phyloP scores from a whole-genome alignment of 1,140 invertebrate genomes.

The Lepeophtheirus salmonis region DNA sequence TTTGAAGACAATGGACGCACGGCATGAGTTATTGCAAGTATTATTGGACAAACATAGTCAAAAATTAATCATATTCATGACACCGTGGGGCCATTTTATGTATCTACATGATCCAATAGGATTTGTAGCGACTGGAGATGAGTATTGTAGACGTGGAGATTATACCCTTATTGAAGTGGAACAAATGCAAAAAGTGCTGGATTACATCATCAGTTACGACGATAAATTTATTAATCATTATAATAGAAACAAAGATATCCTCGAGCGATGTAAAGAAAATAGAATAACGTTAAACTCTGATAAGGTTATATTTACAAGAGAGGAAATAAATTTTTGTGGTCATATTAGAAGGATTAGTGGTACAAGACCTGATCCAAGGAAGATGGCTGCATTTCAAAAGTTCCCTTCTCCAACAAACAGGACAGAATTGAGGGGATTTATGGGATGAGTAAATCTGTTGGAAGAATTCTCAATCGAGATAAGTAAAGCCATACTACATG shows the following conservation, averaged over 20 bases:
- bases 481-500: too few relatives aligned
- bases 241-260: not conserved
- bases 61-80: conserved; percentile 15
- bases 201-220: conserved; percentile 1
- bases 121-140: conserved; percentile 1
- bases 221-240: not conserved
- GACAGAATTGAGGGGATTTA: too few relatives aligned
- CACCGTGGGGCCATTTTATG: not conserved
- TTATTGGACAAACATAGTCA: conserved; percentile 24
- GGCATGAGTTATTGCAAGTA: conserved; percentile 19
- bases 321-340: too few relatives aligned
- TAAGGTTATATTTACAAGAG: too few relatives aligned
- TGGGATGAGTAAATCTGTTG: too few relatives aligned
- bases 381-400: too few relatives aligned
- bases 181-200: not conserved
- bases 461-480: too few relatives aligned
- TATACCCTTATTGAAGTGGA: not conserved
- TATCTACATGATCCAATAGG: not conserved
- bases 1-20: conserved; percentile 2
- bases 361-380: too few relatives aligned
- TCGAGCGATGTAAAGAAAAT: not conserved
- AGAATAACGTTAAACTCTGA: not conserved
- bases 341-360: too few relatives aligned
- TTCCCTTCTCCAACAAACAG: too few relatives aligned
- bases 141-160: not conserved